Conservation (phyloP, 2,888 invertebrate species). For the Tipula confusa region DNA sequence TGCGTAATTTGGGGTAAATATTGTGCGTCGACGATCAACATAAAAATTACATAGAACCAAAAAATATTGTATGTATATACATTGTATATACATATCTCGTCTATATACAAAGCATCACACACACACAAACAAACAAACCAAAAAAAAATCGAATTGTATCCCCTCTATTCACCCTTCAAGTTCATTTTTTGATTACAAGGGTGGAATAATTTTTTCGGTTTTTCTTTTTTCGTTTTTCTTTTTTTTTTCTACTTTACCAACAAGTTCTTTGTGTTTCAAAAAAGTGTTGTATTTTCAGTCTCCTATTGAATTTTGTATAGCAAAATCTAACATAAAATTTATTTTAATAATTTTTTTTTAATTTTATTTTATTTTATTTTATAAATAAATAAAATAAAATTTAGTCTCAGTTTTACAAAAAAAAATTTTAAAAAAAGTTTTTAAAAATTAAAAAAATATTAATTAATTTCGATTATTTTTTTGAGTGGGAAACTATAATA, state of each 20-base stretch:
- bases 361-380: constrained; percentile 13
- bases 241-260: constrained; percentile 34
- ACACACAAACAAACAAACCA: too few species aligned
- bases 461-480: not conserved
- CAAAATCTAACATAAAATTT: constrained; percentile 46
- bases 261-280: constrained; percentile 36
- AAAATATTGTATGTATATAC: not conserved
- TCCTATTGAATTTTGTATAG: constrained; percentile 52
- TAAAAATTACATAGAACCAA: not conserved
- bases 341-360: constrained; percentile 25
- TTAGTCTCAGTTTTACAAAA: constrained; percentile 30
- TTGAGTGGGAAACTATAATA: too few species aligned
- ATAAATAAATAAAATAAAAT: constrained; percentile 4
- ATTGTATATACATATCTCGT: not conserved
- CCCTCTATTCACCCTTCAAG: constrained; percentile 27
- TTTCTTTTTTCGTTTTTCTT: not conserved
- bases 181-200: constrained; percentile 27
- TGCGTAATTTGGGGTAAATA: constrained; percentile 31
- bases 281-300: constrained; percentile 44
- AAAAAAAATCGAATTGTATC: constrained; percentile 13
- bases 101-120: too few species aligned
- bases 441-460: not conserved
- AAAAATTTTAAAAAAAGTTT: constrained; percentile 36
- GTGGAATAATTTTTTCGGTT: constrained; percentile 29
- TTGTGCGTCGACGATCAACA: constrained; percentile 30